Base-by-base conservation (phyloP, 1,140 invertebrate species). In the Apolygus lucorum region DNA sequence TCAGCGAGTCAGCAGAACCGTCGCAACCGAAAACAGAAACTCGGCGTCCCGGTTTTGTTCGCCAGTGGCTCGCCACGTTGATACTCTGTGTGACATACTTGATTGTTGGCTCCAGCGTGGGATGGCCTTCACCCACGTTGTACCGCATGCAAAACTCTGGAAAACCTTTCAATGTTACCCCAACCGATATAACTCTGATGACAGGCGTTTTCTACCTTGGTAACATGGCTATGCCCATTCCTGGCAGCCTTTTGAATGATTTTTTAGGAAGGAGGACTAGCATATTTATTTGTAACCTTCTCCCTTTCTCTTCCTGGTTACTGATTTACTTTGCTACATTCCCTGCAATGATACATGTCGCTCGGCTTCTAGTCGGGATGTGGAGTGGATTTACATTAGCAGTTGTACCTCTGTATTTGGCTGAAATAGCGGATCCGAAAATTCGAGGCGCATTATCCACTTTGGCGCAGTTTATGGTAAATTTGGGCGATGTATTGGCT, bases 101-200 rank as follows among this genome's bases (percentile, higher is more conserved):
- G 21, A 28, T 70, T 2, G 28, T 70, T 21, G 89, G 89, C 28
- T 84, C 84, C 52, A 82, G 82, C 52, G 79, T 90, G 73, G 89
- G 86, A 54, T 92, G 90, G 89, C 88, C 89, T 0, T 91, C 90
- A 8, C 89, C 90, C 0, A 78, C 86, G 17, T 79, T 85, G 22
- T 52, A 52, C 2, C 79, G 83, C 1, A 86, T 86, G 75, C 76
- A 90, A 8, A 76, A 52, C 0, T 13, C 28, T 13, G 24, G 65
- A 28, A 34, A 63, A 17, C 67, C 68, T 11, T 59, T 73, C 65
- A 74, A 42, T 2, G 2, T 59, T 11, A 59, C 54, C 4, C 42
- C 42, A 21, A 42, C 59, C 1, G 52, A 72, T 1, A 63, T 69
- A 2, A 67, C 71, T 1, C 72, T 73, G 73, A 72, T 73, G 29